Evolutionary conservation across 2,797 vertebrate species (phyloP), one percentile per base, ranked within the genome.

Genomic region (Malacoctenus gilli): DNA sequence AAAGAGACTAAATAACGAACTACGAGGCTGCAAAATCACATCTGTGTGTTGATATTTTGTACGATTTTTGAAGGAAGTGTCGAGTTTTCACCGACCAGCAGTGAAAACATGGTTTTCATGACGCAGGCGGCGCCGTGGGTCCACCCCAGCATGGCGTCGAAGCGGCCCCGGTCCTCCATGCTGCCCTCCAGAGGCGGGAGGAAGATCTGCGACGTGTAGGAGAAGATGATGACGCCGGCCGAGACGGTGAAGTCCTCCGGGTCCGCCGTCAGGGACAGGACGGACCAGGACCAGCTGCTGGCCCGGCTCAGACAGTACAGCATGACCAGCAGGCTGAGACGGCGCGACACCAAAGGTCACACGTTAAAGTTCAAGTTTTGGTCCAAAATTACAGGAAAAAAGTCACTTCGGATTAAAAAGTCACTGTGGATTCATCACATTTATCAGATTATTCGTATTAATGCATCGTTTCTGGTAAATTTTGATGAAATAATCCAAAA

Each of bases 131-230:
- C 80, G 59, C 83, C 81, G 16, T 95, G 93, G 19, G 91, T 93
- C 85, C 88, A 93, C 0, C 79, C 90, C 78, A 94, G 62, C 89
- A 94, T 91, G 21, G 52, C 37, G 2, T 68, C 42, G 59, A 91
- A 95, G 68, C 93, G 85, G 8, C 42, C 75, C 13, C 82, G 88
- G 49, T 91, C 86, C 59, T 84, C 87, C 94, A 93, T 92, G 43
- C 83, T 91, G 49, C 88, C 92, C 89, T 95, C 92, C 40, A 93
- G 76, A 3, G 90, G 83, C 42, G 91, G 90, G 70, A 95, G 92
- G 86, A 93, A 94, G 84, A 94, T 91, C 89, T 93, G 91, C 0
- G 93, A 95, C 20, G 94, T 95, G 58, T 95, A 95, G 74, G 93
- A 93, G 85, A 94, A 95, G 85, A 94, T 93, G 21, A 94, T 93